Evolutionary conservation across 2,797 vertebrate species (phyloP).

Genomic region (Alca torda): DNA sequence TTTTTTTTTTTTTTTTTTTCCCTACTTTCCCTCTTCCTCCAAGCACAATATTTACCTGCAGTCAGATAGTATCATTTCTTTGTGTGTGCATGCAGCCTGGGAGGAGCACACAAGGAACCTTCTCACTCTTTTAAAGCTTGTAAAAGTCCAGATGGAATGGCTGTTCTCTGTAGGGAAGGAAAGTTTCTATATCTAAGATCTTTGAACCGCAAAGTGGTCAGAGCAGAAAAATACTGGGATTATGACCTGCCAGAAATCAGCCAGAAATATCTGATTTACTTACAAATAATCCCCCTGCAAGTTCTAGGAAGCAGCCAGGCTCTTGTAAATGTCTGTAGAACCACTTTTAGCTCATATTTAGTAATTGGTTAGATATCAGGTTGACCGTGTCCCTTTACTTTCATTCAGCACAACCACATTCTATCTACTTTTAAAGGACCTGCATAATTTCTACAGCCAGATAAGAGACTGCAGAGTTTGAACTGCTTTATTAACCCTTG

Average conservation of each 20-base stretch:
- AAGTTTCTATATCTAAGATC: not conserved
- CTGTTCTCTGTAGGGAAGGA: not conserved
- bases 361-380: not conserved
- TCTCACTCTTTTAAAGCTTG: not conserved
- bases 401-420: not conserved
- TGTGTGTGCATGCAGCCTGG: not conserved
- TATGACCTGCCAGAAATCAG: not conserved
- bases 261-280: not conserved
- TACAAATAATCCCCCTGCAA: not conserved
- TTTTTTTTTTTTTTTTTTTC: not conserved
- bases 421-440: not conserved
- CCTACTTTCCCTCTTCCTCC: not conserved
- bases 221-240: not conserved
- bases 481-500: not conserved
- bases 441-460: not conserved
- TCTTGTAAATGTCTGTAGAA: not conserved
- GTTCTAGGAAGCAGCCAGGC: not conserved
- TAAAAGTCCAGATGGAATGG: not conserved
- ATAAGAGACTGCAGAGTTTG: not conserved
- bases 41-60: not conserved
- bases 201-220: not conserved
- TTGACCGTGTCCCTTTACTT: not conserved
- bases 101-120: not conserved
- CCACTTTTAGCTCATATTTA: not conserved
- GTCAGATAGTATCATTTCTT: not conserved